Base-by-base conservation (phyloP, 2,888 invertebrate species). In the Epirrhoe tristata region DNA sequence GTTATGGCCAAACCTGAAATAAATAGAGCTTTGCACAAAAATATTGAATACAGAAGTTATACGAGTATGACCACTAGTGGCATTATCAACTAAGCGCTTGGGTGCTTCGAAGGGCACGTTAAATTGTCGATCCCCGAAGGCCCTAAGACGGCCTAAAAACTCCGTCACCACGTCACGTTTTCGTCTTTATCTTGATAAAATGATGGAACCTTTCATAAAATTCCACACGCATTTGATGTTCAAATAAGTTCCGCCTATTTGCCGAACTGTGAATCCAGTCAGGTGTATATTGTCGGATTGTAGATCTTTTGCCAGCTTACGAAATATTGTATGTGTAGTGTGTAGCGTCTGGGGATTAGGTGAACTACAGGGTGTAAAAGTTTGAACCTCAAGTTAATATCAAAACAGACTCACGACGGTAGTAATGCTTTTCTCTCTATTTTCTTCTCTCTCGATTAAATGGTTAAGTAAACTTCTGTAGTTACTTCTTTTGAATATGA, bases 1-100 rank as follows among this genome's bases (percentile, higher is more conserved):
- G 71, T 95, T 94, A 72, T 94, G 93, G 1, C 96, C 96, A 64
- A 94, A 94, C 24, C 96, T 96, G 84, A 39, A 65, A 63, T 5
- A 24, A 0, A 50, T 7, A 48, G 8, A 36, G 36, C 24, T 0
- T 12, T 43, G 2, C 12, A 12, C 12, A 1, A 12, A 43, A 12
- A 12, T 2, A 43, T 12, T 8, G 8, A 39, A 39, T 3, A 39
- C 1, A 39, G 3, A 39, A 10, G 10, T 39, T 39, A 39, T 10
- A 36, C 8, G 36, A 36, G 8, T 1, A 8, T 39, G 10, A 24
- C 24, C 24, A 3, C 24, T 24, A 24, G 24, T 24, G n/a, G n/a
- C n/a, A n/a, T n/a, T n/a, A n/a, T n/a, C n/a, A n/a, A n/a, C n/a
- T n/a, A n/a, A n/a, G n/a, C n/a, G n/a, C n/a, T n/a, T n/a, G n/a